Conservation (phyloP, 2,888 invertebrate species). For the Tenthredo distinguenda region DNA sequence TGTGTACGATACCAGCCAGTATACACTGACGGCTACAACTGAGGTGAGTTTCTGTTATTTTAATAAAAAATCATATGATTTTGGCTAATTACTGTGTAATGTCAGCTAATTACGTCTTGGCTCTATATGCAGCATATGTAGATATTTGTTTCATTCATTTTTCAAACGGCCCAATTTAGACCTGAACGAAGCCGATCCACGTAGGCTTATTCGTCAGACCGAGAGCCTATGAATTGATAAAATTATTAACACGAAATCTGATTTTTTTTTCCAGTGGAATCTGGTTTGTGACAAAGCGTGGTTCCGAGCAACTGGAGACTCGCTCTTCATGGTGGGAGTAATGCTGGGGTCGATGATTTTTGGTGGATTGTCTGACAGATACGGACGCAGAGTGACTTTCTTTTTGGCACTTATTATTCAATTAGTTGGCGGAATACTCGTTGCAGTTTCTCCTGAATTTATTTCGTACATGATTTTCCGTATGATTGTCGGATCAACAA, state of each 20-base stretch:
- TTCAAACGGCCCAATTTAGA: not conserved
- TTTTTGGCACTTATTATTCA: slow-evolving; percentile 86
- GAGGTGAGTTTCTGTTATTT: slow-evolving; percentile 79
- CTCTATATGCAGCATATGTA: not conserved
- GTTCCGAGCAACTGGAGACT: slow-evolving; percentile 84
- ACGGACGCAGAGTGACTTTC: slow-evolving; percentile 86
- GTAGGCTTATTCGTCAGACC: no score
- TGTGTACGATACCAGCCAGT: slow-evolving; percentile 82
- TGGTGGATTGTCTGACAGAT: slow-evolving; percentile 87
- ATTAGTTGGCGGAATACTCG: slow-evolving; percentile 84
- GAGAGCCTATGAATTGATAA: not conserved
- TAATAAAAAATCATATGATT: not conserved
- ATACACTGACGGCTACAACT: slow-evolving; percentile 83
- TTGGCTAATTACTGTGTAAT: no score
- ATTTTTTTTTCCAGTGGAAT: slow-evolving; percentile 79
- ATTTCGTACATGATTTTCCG: slow-evolving; percentile 84
- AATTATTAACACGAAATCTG: not conserved
- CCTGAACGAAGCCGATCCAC: no score
- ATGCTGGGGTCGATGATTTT: slow-evolving; percentile 86
- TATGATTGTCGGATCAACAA: slow-evolving; percentile 85
- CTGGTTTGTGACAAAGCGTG: slow-evolving; percentile 84
- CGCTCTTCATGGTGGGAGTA: slow-evolving; percentile 87
- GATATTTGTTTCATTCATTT: not conserved
- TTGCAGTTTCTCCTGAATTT: slow-evolving; percentile 85
- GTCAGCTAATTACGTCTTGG: no score